Evolutionary conservation across 30 jellyfish, hydroid and myxozoan species (phyloP).

Genomic region (Pelagia noctiluca): DNA sequence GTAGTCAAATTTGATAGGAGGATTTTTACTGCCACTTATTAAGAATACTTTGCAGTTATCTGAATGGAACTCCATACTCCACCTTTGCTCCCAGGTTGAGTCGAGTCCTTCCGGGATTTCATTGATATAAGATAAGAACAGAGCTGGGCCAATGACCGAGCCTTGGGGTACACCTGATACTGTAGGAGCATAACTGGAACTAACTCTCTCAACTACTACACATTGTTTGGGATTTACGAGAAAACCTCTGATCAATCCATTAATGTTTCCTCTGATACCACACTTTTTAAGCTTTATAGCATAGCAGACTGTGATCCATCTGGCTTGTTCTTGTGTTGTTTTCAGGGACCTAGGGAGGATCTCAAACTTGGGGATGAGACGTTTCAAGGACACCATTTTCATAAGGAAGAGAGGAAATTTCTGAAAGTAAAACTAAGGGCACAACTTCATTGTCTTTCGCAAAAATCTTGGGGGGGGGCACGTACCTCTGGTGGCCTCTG

Average conservation of each 20-base stretch:
- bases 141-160: conserved; percentile 4
- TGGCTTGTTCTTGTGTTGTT: no score
- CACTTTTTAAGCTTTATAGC: not conserved
- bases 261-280: not conserved
- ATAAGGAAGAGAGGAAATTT: no score
- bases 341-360: no score
- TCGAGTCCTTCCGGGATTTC: not conserved
- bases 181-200: conserved; percentile 1
- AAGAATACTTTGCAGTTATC: conserved; percentile 64
- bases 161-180: conserved; percentile 9
- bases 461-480: not conserved
- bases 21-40: conserved; percentile 54
- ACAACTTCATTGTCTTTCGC: no score
- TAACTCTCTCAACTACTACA: not conserved
- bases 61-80: conserved; percentile 78
- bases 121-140: not conserved
- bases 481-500: not conserved
- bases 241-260: conserved; percentile 1
- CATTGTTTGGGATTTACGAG: not conserved
- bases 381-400: no score
- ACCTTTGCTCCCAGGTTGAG: conserved; percentile 63
- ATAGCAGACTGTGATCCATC: no score
- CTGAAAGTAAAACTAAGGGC: no score
- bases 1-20: conserved; percentile 50
- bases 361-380: no score